Conservation (phyloP, 2,113 vertebrate genomes). For the Gopherus evgoodei region DNA sequence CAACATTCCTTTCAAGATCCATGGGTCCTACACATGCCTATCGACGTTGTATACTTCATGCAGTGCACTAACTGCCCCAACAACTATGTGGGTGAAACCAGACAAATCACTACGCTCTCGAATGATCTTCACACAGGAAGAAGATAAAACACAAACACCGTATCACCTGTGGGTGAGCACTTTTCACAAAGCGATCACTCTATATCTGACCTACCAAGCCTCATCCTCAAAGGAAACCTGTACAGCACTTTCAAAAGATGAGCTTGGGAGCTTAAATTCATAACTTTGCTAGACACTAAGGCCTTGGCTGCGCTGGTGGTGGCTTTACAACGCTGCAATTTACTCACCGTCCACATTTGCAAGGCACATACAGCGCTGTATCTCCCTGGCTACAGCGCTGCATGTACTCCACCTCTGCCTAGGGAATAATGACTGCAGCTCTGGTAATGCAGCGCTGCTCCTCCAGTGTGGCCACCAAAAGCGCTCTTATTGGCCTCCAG, state of each 20-base stretch:
- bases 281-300: neutral
- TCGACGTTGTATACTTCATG: neutral
- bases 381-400: too few relatives aligned
- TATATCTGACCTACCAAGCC: neutral
- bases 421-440: too few relatives aligned
- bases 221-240: neutral
- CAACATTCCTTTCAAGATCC: neutral
- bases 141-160: neutral
- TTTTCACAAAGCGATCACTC: neutral
- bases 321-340: too few relatives aligned
- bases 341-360: too few relatives aligned
- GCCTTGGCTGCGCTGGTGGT: too few relatives aligned
- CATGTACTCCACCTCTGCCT: too few relatives aligned
- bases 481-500: too few relatives aligned
- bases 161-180: neutral
- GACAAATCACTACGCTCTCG: neutral
- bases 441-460: too few relatives aligned
- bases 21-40: neutral
- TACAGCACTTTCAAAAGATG: neutral
- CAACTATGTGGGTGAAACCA: neutral
- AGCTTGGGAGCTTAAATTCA: neutral
- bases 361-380: too few relatives aligned
- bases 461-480: too few relatives aligned
- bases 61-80: neutral
- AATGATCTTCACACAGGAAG: neutral